Percentiles rank a stretch among this genome's conserved stretches.
Conservation (phyloP, 2,797 vertebrate species). For the Eulemur mongoz region DNA sequence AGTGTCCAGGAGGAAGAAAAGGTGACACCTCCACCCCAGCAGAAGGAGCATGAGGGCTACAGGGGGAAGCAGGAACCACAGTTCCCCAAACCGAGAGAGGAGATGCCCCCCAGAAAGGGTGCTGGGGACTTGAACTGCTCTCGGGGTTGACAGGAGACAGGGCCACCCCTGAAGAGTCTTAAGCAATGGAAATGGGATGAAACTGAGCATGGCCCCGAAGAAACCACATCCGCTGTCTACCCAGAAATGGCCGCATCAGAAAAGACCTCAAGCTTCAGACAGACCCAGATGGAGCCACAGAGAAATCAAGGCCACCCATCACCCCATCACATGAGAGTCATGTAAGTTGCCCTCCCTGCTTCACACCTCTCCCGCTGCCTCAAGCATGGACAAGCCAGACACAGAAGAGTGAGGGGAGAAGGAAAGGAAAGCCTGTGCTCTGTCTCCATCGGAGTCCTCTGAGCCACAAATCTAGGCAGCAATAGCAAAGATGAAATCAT, state of each 20-base stretch:
- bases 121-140: no score
- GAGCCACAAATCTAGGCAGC: no score
- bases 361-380: not conserved
- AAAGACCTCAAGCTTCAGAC: not conserved
- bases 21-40: rapidly evolving
- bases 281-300: not conserved
- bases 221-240: not conserved
- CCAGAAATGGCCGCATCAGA: not conserved
- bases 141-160: not conserved
- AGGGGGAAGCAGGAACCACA: not conserved
- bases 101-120: not conserved
- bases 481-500: not conserved
- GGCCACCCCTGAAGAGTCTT: not conserved
- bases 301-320: not conserved
- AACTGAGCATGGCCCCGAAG: not conserved
- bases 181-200: not conserved
- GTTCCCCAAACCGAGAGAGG: not conserved
- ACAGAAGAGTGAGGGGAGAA: not conserved
- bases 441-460: not conserved
- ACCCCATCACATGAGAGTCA: not conserved
- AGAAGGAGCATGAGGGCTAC: not conserved
- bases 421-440: not conserved
- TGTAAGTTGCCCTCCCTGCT: not conserved
- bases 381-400: not conserved
- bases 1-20: not conserved